Percentiles rank a stretch among this genome's conserved stretches.
These are phyloP conservation scores for Brachionus rubens DNA, from an alignment of 1,140 invertebrate species.

Conservation along the genomic window DNA sequence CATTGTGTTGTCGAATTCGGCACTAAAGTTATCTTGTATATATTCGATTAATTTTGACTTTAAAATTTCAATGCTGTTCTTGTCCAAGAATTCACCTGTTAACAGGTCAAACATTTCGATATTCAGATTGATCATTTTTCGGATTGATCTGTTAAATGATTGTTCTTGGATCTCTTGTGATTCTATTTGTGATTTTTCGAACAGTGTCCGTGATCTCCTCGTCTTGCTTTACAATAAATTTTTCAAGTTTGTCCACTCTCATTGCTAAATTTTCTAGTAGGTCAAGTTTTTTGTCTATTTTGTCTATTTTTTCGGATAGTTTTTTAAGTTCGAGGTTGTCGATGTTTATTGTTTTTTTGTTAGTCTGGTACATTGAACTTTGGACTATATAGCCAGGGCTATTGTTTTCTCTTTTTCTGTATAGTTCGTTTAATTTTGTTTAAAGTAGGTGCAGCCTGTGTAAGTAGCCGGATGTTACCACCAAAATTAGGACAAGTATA, in stretches of 20 bases:
- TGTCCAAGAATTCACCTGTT: neutral
- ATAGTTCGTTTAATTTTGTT: slow-evolving; percentile 5
- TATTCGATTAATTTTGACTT: neutral
- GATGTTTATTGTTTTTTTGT: neutral
- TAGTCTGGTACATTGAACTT: neutral
- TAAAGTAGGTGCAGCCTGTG: neutral
- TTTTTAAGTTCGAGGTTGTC: neutral
- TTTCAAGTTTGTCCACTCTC: slow-evolving; percentile 3
- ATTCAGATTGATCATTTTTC: neutral
- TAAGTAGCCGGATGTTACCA: neutral
- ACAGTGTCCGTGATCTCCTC: neutral
- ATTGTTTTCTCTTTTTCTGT: neutral
- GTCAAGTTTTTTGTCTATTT: slow-evolving; percentile 4
- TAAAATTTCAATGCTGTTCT: neutral
- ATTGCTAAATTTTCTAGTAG: neutral
- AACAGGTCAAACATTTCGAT: neutral
- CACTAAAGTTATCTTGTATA: neutral
- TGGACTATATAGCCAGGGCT: neutral
- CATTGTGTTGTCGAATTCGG: neutral
- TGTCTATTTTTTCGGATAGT: neutral
- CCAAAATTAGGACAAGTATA: neutral
- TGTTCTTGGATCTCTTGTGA: too few species aligned
- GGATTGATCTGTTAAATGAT: slow-evolving; percentile 2
- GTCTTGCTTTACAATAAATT: neutral
- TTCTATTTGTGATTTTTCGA: too few species aligned